A percentile compares a stretch with the other conserved stretches of the same genome.
These are phyloP conservation scores for Cynaeus angustus DNA, from an alignment of 2,888 invertebrate genomes.

Conservation along the genomic window DNA sequence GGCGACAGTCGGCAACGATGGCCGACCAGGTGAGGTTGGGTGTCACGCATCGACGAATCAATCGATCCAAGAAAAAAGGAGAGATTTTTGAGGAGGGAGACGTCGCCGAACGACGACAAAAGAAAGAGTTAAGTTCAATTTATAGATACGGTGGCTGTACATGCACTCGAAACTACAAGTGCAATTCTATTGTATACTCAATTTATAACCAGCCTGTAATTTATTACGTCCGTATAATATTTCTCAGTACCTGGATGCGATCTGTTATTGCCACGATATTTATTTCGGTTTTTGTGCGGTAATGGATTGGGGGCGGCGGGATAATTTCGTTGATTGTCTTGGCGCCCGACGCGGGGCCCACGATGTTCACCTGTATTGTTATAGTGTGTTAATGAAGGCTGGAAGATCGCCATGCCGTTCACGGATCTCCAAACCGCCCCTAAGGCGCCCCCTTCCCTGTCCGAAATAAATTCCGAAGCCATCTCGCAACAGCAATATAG, in stretches of 20 bases:
- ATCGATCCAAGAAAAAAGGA: constrained; percentile 58
- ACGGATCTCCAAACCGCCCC: background rate
- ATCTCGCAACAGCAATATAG: constrained; percentile 65
- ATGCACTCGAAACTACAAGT: constrained; percentile 59
- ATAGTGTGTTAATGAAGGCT: background rate
- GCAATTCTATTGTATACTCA: constrained; percentile 58
- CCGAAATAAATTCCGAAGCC: constrained; percentile 64
- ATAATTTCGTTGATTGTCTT: background rate
- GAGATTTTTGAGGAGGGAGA: constrained; percentile 44
- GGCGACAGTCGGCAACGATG: constrained; percentile 49
- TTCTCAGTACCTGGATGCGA: constrained; percentile 56
- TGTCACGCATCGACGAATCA: constrained; percentile 62
- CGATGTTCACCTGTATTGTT: background rate
- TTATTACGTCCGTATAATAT: constrained; percentile 56
- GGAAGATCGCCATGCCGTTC: background rate
- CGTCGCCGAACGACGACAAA: constrained; percentile 64
- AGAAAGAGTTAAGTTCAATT: constrained; percentile 67
- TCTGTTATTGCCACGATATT: constrained; percentile 20
- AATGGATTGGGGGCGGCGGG: constrained; percentile 9
- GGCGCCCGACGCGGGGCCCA: too few species aligned
- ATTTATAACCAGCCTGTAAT: constrained; percentile 56
- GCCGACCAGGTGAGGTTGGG: constrained; percentile 41
- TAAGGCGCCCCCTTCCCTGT: constrained; percentile 32
- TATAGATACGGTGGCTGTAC: constrained; percentile 58
- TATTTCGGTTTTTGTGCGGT: constrained; percentile 12